phyloP scores from a whole-genome alignment of 2,113 vertebrate species.

The Equus quagga region DNA sequence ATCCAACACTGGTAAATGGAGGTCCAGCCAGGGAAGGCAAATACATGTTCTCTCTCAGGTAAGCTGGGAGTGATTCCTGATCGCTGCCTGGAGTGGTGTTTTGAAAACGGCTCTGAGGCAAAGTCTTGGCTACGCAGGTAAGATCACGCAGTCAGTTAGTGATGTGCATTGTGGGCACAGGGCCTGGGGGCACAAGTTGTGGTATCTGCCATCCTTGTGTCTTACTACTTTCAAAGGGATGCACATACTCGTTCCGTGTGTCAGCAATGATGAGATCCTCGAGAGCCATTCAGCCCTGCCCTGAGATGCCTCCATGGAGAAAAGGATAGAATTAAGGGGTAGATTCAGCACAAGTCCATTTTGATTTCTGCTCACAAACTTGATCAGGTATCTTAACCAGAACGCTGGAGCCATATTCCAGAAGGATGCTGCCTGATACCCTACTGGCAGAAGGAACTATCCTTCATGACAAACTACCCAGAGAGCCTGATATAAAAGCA shows the following conservation, averaged over 20 bases:
- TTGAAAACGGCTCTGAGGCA: not conserved
- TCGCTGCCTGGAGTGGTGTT: not conserved
- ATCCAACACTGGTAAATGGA: not conserved
- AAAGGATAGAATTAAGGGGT: not conserved
- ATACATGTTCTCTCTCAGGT: not conserved
- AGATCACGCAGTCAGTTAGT: not conserved
- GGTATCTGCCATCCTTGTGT: not conserved
- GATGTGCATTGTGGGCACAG: not conserved
- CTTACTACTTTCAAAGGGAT: not conserved
- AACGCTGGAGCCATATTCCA: not conserved
- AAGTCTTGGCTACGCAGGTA: not conserved
- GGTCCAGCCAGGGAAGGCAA: not conserved
- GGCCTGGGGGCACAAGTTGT: too few species aligned
- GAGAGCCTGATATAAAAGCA: not conserved
- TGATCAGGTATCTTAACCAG: not conserved
- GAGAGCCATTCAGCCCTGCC: not conserved
- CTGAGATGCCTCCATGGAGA: not conserved
- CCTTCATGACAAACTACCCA: not conserved
- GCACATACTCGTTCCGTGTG: not conserved
- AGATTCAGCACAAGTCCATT: not conserved
- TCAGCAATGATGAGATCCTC: not conserved
- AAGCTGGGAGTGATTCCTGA: not conserved
- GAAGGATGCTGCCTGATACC: not conserved
- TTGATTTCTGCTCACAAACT: not conserved
- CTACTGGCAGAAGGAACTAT: not conserved